These are phyloP conservation scores for Tiliqua scincoides DNA, from an alignment of 2,113 vertebrate genomes.

Conservation along the genomic window DNA sequence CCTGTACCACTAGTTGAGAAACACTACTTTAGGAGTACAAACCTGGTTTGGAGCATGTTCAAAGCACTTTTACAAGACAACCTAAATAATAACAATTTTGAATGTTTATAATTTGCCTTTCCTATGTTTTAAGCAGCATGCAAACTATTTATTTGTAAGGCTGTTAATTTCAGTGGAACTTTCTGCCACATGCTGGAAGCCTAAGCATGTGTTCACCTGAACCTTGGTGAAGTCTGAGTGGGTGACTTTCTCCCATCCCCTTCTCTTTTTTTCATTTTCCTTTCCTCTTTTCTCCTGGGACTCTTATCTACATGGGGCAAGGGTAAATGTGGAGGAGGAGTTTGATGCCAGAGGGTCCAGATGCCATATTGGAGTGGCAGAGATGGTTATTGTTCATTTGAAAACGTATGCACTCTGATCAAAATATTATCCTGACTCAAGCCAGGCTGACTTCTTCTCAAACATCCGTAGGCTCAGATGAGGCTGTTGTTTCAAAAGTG, in stretches of 20 bases:
- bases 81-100: neutral
- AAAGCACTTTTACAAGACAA: neutral
- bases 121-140: neutral
- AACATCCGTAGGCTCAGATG: neutral
- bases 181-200: neutral
- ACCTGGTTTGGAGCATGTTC: neutral
- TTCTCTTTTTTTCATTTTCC: neutral
- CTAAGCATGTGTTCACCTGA: neutral
- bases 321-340: slow-evolving; percentile 17
- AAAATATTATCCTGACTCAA: neutral
- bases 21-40: too few relatives aligned
- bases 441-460: neutral
- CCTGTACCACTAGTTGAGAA: too few relatives aligned
- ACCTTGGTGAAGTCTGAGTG: neutral
- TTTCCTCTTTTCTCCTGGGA: slow-evolving; percentile 25
- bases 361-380: neutral
- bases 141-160: neutral
- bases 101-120: neutral
- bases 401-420: slow-evolving; percentile 15
- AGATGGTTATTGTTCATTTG: slow-evolving; percentile 41
- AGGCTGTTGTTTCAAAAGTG: neutral
- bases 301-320: slow-evolving; percentile 37
- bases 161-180: neutral
- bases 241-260: neutral
- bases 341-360: neutral